Evolutionary conservation across 2,797 vertebrate species (phyloP).

Genomic region (Macroramphosus scolopax): DNA sequence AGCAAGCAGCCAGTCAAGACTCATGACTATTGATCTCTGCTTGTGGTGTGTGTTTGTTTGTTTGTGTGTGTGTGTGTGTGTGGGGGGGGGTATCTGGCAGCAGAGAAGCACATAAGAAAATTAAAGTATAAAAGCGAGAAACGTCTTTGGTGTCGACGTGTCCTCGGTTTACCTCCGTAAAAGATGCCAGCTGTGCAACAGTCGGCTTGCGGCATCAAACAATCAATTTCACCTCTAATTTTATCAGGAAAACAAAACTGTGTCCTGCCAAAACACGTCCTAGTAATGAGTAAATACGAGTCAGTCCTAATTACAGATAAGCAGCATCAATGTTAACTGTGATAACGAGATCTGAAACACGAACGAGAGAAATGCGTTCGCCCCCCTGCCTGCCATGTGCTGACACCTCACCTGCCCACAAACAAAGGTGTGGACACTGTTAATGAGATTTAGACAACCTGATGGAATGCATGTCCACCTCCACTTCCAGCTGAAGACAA

Average conservation of each 20-base stretch:
- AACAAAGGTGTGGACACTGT: too few relatives aligned
- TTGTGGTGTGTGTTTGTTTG: too few relatives aligned
- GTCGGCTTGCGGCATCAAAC: too few relatives aligned
- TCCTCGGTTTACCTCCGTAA: conserved; percentile 34
- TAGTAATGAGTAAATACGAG: neutral
- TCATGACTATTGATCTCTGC: conserved; percentile 56
- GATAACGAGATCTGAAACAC: conserved; percentile 8
- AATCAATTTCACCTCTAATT: too few relatives aligned
- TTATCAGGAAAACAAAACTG: too few relatives aligned
- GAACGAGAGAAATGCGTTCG: too few relatives aligned
- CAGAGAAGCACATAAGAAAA: conserved; percentile 29
- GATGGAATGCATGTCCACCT: conserved; percentile 38
- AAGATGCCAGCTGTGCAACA: conserved; percentile 17
- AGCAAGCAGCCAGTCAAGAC: conserved; percentile 17
- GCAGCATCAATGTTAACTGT: neutral
- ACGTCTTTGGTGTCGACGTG: conserved; percentile 10
- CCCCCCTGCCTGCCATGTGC: too few relatives aligned
- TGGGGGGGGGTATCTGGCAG: conserved; percentile 23
- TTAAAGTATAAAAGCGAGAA: conserved; percentile 8
- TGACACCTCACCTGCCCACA: too few relatives aligned
- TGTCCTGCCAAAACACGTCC: too few relatives aligned
- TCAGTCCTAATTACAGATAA: neutral
- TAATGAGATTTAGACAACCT: too few relatives aligned
- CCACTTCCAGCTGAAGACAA: conserved; percentile 14
- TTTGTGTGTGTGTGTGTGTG: conserved; percentile 8